Base-by-base conservation (phyloP, 1,140 invertebrate species). In the Aphelinus atriplicis region DNA sequence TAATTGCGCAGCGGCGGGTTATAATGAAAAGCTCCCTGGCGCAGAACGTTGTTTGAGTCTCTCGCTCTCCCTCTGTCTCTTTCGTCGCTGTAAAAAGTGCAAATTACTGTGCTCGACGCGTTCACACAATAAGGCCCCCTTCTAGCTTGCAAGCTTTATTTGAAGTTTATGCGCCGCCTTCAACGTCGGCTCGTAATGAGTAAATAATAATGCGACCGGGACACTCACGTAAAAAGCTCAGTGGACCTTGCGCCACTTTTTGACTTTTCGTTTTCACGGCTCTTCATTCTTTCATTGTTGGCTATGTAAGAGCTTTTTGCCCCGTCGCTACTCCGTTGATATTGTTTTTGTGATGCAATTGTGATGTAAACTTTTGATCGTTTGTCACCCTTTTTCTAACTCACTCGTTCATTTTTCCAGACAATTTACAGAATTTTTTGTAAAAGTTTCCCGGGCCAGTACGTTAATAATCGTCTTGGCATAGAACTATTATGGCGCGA, bases 11-110 rank as follows among this genome's bases (percentile, higher is more conserved):
- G 61, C 62, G 10, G n/a, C 0, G 42, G 46, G 53, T 60, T 66
- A 66, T 66, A 73, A 73, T 73, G 55, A 73, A 66, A 73, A 73
- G 55, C 51, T 64, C 42, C 43, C 3, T 51, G 43, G 2, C 48
- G 56, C 4, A 53, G 3, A 2, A 50, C 56, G 26, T 26, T 47
- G n/a, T 50, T 47, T 56, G 51, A 51, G 3, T 50, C 53, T 60
- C 58, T n/a, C 9, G 1, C 42, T 60, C 58, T 60, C 58, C 1
- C 42, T 10, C 58, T 53, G 51, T 4, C 4, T 4, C 51, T 53
- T 53, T 53, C 9, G 9, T 53, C 42, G 58, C 7, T 53, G 63
- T 66, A 73, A 66, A 70, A 72, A 66, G 45, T 64, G 46, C 60
- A 55, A 71, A 71, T 71, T 71, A 71, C 43, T 7, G 58, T 43